Base-by-base conservation (phyloP, 2,888 invertebrate genomes). In the Trisateles emortualis region DNA sequence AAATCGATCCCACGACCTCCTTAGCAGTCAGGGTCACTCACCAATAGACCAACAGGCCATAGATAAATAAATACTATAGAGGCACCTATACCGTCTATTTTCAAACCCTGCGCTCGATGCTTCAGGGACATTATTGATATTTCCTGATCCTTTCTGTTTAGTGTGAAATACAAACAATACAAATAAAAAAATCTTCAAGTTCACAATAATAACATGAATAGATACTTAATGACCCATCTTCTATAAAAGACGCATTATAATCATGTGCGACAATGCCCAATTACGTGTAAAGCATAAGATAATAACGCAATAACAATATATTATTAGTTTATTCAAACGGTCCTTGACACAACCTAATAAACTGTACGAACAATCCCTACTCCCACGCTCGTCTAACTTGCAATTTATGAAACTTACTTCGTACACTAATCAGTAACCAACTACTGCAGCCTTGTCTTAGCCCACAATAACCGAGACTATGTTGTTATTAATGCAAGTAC, bases 261-360 rank as follows among this genome's bases (percentile, higher is more conserved):
- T 45, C 29, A 24, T 17, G 52, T 56, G 43, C 58, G 56, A 65
- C 59, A 69, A 68, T 65, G 52, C 53, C 44, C 55, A 69, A 60
- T 65, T 69, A 72, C 50, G 39, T 45, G 42, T 50, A 32, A 30
- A 19, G 17, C 19, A 40, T 36, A 40, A 52, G 43, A 67, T 58
- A 59, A 57, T 62, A 53, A 62, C 36, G 54, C 68, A 65, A 63
- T 49, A 61, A 54, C 40, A 13, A 52, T 64, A 66, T 55, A 66
- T 55, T 61, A 50, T 60, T 57, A 57, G 59, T 52, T 64, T 50
- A 60, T 66, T 57, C 61, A 55, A 50, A 45, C 42, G 60, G 73
- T 83, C 87, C 87, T 86, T 88, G 87, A 81, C 82, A 83, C 75
- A 62, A 72, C 73, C 64, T 78, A 78, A 78, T 81, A 76, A 76